Evolutionary conservation across 2,888 invertebrate species (phyloP).

Genomic region (Pseudococcus longispinus): DNA sequence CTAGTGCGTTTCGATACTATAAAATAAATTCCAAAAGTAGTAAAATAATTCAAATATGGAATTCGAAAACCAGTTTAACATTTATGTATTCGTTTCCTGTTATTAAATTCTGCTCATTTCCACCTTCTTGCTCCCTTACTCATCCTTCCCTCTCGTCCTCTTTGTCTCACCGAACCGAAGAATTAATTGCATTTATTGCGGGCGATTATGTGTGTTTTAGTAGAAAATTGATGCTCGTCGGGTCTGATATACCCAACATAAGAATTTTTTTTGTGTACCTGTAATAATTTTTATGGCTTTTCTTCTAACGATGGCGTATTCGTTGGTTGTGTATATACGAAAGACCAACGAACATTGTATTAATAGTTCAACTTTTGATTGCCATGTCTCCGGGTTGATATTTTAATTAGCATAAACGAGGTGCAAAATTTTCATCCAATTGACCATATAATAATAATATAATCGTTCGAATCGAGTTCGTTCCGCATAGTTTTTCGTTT

Average conservation of each 20-base stretch:
- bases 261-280: not conserved
- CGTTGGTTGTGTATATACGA: not conserved
- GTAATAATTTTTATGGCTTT: slow-evolving; percentile 9
- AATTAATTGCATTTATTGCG: slow-evolving; percentile 32
- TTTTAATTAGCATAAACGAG: slow-evolving; percentile 7
- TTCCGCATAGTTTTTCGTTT: not conserved
- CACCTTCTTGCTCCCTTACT: not conserved
- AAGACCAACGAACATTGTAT: not conserved
- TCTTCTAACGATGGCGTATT: not conserved
- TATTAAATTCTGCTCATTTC: slow-evolving; percentile 2
- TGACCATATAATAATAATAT: not conserved
- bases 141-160: not conserved
- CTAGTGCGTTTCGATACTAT: not conserved
- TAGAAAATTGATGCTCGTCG: not conserved
- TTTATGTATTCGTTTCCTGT: slow-evolving; percentile 14
- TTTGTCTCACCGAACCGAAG: not conserved
- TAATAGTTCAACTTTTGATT: slow-evolving; percentile 18
- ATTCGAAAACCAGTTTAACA: slow-evolving; percentile 17
- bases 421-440: not conserved
- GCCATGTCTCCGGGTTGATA: not conserved
- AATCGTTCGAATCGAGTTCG: not conserved
- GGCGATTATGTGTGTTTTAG: slow-evolving; percentile 7
- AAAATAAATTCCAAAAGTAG: slow-evolving; percentile 21
- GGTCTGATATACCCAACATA: not conserved
- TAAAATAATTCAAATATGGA: slow-evolving; percentile 37